Evolutionary conservation across 2,888 invertebrate genomes (phyloP).

Genomic region (Thysanoteuthis rhombus): DNA sequence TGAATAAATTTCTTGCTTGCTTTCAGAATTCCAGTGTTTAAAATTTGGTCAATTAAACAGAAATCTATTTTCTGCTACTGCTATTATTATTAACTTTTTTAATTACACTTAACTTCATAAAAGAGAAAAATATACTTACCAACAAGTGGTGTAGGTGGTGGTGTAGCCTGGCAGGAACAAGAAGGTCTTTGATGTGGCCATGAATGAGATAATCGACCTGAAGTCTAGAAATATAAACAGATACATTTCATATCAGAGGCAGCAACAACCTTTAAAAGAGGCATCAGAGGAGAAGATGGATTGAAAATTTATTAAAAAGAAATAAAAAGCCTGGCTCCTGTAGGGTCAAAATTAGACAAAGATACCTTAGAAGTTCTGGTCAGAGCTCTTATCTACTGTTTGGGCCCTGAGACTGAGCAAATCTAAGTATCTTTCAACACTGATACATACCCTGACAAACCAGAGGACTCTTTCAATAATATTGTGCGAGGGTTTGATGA

Average conservation of each 20-base stretch:
- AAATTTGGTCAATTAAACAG: neutral
- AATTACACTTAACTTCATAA: neutral
- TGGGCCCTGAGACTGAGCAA: too few relatives aligned
- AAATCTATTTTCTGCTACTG: neutral
- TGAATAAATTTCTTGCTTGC: neutral
- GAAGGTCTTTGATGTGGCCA: conserved; percentile 14
- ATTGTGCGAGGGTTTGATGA: too few relatives aligned
- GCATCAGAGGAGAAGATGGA: too few relatives aligned
- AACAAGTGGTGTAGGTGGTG: conserved; percentile 51
- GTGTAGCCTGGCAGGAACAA: conserved; percentile 32
- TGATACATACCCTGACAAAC: too few relatives aligned
- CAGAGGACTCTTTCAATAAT: too few relatives aligned
- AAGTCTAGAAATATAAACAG: conserved; percentile 13
- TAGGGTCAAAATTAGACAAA: neutral
- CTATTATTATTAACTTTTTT: neutral
- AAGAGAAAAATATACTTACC: conserved; percentile 44
- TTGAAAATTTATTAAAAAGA: neutral
- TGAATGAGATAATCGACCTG: conserved; percentile 18
- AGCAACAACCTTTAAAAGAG: neutral
- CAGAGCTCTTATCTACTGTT: neutral
- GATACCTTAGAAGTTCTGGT: neutral
- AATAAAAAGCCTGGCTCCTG: neutral
- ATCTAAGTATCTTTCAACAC: too few relatives aligned
- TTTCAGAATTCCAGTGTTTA: neutral
- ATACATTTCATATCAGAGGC: neutral